A percentile compares a stretch with the other conserved stretches of the same genome.
Evolutionary conservation across 2,113 vertebrate genomes (phyloP).

Genomic region (Saguinus midas): DNA sequence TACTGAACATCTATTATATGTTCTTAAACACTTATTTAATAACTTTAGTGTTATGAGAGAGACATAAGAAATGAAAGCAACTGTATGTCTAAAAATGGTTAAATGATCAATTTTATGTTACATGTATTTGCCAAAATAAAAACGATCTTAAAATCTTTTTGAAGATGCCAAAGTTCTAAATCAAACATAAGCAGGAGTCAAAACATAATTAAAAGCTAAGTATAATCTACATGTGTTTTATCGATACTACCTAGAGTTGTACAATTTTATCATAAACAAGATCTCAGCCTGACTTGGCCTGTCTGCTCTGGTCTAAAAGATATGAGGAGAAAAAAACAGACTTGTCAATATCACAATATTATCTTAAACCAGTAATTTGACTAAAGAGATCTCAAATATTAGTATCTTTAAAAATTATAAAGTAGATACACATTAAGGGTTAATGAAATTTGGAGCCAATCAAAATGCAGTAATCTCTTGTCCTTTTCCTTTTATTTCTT

Average conservation of each 20-base stretch:
- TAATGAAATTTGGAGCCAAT: neutral
- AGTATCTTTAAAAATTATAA: neutral
- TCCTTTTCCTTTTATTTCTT: neutral
- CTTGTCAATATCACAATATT: neutral
- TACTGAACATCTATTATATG: neutral
- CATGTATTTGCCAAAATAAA: neutral
- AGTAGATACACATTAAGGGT: neutral
- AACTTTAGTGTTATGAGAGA: neutral
- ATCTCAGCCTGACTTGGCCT: neutral
- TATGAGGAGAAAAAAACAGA: neutral
- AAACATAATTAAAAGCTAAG: neutral
- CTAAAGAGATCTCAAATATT: neutral
- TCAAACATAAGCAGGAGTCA: neutral
- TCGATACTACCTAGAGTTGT: neutral
- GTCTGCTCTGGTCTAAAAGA: neutral
- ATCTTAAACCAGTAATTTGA: neutral
- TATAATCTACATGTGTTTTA: neutral
- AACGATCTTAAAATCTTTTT: neutral
- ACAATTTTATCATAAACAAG: neutral
- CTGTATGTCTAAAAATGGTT: neutral
- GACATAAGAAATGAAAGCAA: conserved; percentile 13
- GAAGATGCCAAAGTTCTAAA: neutral
- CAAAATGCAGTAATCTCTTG: neutral
- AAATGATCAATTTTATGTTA: neutral
- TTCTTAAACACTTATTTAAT: neutral